Evolutionary conservation across 2,888 invertebrate species (phyloP).

Genomic region (Lasioglossum morio): DNA sequence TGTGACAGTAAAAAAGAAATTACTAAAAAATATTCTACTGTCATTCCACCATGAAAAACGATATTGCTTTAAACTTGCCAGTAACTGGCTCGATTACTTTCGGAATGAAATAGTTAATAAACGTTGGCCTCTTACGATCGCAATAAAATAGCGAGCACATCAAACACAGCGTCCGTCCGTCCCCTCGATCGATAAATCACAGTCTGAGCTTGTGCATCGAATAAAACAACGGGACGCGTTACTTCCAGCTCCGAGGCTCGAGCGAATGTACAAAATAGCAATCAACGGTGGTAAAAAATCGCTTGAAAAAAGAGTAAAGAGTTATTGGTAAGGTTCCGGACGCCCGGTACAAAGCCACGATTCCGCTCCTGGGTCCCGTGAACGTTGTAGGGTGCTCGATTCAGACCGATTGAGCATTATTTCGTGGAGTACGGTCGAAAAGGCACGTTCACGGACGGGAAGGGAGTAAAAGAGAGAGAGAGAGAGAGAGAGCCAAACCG

Average conservation of each 20-base stretch:
- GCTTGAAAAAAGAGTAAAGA: background rate
- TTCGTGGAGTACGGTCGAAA: background rate
- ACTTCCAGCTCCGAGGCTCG: background rate
- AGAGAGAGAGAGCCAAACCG: constrained; percentile 1
- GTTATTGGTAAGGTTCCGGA: constrained; percentile 4
- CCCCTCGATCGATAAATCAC: background rate
- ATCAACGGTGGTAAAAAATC: background rate
- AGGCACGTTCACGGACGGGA: constrained; percentile 5
- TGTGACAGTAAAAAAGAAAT: no score
- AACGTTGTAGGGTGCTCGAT: constrained; percentile 27
- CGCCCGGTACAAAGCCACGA: constrained; percentile 6
- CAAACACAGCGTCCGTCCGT: background rate
- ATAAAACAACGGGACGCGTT: background rate
- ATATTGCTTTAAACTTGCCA: background rate
- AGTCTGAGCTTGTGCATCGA: constrained; percentile 3
- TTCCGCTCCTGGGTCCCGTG: background rate
- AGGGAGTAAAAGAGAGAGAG: background rate
- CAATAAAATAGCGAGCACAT: background rate
- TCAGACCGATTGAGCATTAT: constrained; percentile 35
- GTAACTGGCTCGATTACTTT: background rate
- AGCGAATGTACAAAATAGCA: constrained; percentile 8
- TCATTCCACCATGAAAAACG: background rate
- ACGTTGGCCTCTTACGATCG: background rate
- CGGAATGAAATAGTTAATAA: background rate
- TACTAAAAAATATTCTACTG: background rate